A percentile compares a stretch with the other conserved stretches of the same genome.
These are phyloP conservation scores for Sceloporus tristichus DNA, from an alignment of 2,113 vertebrate species.

Conservation along the genomic window DNA sequence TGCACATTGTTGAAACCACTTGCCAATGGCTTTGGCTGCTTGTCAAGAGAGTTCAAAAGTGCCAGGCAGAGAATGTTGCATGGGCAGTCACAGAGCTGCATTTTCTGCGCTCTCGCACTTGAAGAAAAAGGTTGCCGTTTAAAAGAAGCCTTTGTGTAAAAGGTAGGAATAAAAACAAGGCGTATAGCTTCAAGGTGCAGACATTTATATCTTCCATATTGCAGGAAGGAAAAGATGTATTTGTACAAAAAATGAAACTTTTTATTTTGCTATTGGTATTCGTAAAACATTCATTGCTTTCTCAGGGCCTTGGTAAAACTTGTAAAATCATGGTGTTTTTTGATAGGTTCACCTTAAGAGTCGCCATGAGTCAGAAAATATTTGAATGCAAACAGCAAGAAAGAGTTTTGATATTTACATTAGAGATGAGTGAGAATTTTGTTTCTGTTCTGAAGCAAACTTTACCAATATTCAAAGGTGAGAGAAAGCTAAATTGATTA, in stretches of 20 bases:
- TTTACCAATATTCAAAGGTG: no score
- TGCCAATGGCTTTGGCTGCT: conserved; percentile 1
- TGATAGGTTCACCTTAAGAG: background rate
- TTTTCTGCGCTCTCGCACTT: background rate
- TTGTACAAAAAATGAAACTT: background rate
- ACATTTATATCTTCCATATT: background rate
- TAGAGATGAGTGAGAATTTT: background rate
- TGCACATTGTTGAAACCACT: background rate
- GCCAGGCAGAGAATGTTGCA: conserved; percentile 12
- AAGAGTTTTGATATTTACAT: background rate
- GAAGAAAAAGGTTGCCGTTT: background rate
- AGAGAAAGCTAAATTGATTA: no score
- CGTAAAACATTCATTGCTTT: background rate
- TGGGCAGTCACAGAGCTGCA: background rate
- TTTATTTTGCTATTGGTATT: background rate
- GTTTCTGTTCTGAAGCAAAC: background rate
- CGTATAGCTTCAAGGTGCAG: background rate
- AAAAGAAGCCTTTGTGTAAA: accelerated
- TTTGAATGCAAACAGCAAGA: no score
- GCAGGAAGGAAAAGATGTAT: background rate
- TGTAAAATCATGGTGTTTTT: background rate
- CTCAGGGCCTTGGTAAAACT: background rate
- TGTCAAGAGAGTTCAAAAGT: conserved; percentile 4
- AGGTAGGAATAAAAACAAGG: background rate
- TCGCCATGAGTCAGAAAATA: no score